phyloP scores from a whole-genome alignment of 2,888 invertebrate species.

The Drosophila helvetica region DNA sequence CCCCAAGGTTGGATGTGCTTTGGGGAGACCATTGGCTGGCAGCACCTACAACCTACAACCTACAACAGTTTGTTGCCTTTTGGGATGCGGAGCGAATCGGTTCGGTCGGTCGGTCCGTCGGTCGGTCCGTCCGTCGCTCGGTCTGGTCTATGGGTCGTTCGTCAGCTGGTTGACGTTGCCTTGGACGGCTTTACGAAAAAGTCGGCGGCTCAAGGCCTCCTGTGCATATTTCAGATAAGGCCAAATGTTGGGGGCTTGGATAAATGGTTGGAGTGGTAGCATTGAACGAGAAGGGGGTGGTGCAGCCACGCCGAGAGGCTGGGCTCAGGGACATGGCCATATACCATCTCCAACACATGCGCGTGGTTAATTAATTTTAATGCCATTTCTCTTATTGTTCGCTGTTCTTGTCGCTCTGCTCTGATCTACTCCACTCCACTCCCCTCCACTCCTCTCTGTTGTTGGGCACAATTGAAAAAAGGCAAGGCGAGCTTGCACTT shows the following conservation, averaged over 20 bases:
- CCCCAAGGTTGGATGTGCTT: slow-evolving; percentile 25
- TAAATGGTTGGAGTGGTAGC: slow-evolving; percentile 44
- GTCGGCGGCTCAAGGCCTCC: slow-evolving; percentile 71
- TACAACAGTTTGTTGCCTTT: slow-evolving; percentile 44
- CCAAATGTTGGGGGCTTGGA: slow-evolving; percentile 69
- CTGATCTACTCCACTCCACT: neutral
- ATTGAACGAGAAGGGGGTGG: slow-evolving; percentile 43
- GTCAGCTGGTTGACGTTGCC: slow-evolving; percentile 57
- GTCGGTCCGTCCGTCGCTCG: slow-evolving; percentile 29
- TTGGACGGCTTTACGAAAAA: slow-evolving; percentile 71
- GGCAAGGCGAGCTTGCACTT: slow-evolving; percentile 57
- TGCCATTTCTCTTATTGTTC: slow-evolving; percentile 49
- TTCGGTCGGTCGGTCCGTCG: slow-evolving; percentile 1
- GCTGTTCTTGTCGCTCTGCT: slow-evolving; percentile 1
- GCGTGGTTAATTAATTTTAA: slow-evolving; percentile 76
- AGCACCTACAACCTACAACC: slow-evolving; percentile 24
- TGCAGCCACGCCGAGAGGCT: slow-evolving; percentile 19
- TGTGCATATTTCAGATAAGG: slow-evolving; percentile 80
- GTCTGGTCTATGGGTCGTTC: slow-evolving; percentile 40
- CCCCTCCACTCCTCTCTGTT: neutral
- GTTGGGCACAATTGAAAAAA: slow-evolving; percentile 45
- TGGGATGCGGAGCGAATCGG: slow-evolving; percentile 28
- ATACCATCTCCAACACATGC: slow-evolving; percentile 64
- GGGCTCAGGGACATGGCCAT: slow-evolving; percentile 65
- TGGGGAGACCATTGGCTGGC: slow-evolving; percentile 11